These are phyloP conservation scores for Danio kyathit DNA, from an alignment of 2,797 vertebrate species.

Conservation along the genomic window DNA sequence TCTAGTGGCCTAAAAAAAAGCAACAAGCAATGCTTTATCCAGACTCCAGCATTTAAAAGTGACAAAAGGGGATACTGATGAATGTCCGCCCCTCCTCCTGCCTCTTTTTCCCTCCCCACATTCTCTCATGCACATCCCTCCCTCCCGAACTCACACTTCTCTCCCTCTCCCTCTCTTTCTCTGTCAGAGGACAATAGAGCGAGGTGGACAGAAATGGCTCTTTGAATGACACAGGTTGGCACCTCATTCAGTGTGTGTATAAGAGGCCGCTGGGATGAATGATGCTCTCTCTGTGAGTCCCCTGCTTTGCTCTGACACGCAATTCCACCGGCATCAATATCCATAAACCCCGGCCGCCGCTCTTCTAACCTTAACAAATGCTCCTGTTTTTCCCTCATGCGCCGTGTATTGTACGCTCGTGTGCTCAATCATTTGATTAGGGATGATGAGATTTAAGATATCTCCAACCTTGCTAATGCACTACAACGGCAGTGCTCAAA, in stretches of 20 bases:
- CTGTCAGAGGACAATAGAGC: slow-evolving; percentile 61
- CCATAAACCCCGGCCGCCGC: slow-evolving; percentile 52
- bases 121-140: slow-evolving; percentile 16
- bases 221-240: slow-evolving; percentile 65
- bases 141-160: slow-evolving; percentile 7
- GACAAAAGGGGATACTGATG: slow-evolving; percentile 57
- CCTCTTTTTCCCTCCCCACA: slow-evolving; percentile 25
- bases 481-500: slow-evolving; percentile 35
- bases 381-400: slow-evolving; percentile 50
- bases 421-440: slow-evolving; percentile 63
- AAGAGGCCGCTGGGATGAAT: slow-evolving; percentile 58
- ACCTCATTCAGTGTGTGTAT: slow-evolving; percentile 62
- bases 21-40: slow-evolving; percentile 55
- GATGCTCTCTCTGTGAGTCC: slow-evolving; percentile 52
- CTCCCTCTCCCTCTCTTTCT: slow-evolving; percentile 4
- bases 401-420: slow-evolving; percentile 34
- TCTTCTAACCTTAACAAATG: slow-evolving; percentile 63
- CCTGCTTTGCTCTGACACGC: slow-evolving; percentile 48
- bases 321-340: slow-evolving; percentile 64
- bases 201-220: slow-evolving; percentile 66
- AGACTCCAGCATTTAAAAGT: slow-evolving; percentile 49
- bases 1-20: slow-evolving; percentile 21
- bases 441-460: slow-evolving; percentile 59
- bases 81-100: slow-evolving; percentile 52
- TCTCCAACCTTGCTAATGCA: slow-evolving; percentile 45